Evolutionary conservation across 2,888 invertebrate genomes (phyloP).

Genomic region (Argyresthia goedartella): DNA sequence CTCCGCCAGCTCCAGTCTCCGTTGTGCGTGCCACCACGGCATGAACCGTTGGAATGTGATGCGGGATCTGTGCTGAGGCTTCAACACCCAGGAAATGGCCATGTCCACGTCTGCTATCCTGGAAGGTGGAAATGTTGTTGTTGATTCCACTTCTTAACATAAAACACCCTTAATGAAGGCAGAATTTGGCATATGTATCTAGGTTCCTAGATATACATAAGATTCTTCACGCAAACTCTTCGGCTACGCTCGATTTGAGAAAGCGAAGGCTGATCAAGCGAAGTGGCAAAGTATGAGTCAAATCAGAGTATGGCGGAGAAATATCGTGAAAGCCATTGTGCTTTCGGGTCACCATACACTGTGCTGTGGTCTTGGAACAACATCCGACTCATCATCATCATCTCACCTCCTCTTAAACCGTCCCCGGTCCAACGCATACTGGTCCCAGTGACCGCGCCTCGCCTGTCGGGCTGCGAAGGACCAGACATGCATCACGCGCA

Average conservation of each 20-base stretch:
- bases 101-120: slow-evolving; percentile 61
- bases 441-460: slow-evolving; percentile 73
- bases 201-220: too few species aligned
- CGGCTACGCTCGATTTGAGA: too few species aligned
- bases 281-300: too few species aligned
- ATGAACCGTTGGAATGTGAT: slow-evolving; percentile 64
- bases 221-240: too few species aligned
- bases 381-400: background rate
- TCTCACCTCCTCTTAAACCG: slow-evolving; percentile 51
- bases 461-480: slow-evolving; percentile 72
- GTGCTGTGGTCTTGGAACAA: too few species aligned
- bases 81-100: slow-evolving; percentile 63
- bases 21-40: slow-evolving; percentile 59
- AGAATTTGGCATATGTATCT: too few species aligned
- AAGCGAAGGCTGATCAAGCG: too few species aligned
- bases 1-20: slow-evolving; percentile 43
- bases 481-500: slow-evolving; percentile 74
- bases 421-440: slow-evolving; percentile 63
- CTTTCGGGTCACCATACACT: too few species aligned
- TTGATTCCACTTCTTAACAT: too few species aligned
- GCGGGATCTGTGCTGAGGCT: slow-evolving; percentile 55
- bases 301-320: too few species aligned
- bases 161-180: too few species aligned
- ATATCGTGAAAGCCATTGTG: too few species aligned
- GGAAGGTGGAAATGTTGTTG: slow-evolving; percentile 18